Percentiles rank a stretch among this genome's conserved stretches.
These are phyloP conservation scores for Lophotriccus pileatus DNA, from an alignment of 2,797 vertebrate species.

Conservation along the genomic window DNA sequence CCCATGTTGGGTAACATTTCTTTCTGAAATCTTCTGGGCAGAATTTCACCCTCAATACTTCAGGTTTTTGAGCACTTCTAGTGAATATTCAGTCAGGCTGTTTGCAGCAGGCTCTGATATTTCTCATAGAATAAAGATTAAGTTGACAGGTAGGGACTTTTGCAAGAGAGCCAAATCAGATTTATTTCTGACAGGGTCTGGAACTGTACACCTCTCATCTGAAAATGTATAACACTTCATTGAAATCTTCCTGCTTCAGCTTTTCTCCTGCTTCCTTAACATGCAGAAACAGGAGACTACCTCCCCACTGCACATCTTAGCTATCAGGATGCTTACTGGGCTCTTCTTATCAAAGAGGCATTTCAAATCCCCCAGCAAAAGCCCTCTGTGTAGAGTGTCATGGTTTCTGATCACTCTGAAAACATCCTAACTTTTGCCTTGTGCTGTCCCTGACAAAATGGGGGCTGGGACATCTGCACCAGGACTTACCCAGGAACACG, in stretches of 20 bases:
- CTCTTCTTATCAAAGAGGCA: neutral
- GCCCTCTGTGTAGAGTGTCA: accelerated
- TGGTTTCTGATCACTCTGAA: neutral
- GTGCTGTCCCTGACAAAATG: too few relatives aligned
- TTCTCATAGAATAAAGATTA: constrained; percentile 39
- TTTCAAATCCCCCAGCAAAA: neutral
- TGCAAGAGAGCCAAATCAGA: neutral
- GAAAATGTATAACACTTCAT: neutral
- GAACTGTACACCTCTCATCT: neutral
- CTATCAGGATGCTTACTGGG: neutral
- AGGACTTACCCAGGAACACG: neutral
- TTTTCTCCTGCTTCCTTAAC: neutral
- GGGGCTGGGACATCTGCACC: neutral
- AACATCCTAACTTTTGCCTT: neutral
- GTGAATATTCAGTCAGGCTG: neutral
- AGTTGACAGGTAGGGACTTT: neutral
- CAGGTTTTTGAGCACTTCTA: neutral
- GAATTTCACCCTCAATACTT: neutral
- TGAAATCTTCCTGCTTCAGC: neutral
- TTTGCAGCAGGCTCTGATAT: neutral
- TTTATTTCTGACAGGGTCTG: neutral
- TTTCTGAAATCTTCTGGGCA: neutral
- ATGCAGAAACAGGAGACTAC: neutral
- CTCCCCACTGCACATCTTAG: neutral
- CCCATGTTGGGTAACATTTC: neutral